Conservation (phyloP, 1,140 invertebrate species). For the Limonius californicus region DNA sequence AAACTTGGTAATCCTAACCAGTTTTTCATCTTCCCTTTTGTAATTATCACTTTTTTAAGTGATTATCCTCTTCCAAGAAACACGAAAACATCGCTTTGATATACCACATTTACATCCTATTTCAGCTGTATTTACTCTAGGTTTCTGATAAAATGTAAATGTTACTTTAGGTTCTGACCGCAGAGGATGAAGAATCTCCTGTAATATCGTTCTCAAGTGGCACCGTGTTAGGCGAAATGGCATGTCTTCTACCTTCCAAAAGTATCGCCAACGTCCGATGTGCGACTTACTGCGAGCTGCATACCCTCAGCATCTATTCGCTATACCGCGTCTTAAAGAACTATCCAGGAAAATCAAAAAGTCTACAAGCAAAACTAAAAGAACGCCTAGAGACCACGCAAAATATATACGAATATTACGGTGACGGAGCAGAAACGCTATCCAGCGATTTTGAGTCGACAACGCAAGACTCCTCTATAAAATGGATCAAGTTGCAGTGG, state of each 20-base stretch:
- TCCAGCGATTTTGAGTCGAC: background rate
- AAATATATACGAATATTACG: background rate
- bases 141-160: no score
- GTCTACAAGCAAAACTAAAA: background rate
- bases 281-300: constrained; percentile 50
- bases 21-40: no score
- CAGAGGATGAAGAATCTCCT: constrained; percentile 48
- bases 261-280: constrained; percentile 21
- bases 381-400: background rate
- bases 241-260: background rate
- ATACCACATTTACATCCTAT: no score
- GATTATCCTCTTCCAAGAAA: no score
- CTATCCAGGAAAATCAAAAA: constrained; percentile 44
- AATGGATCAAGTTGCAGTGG: background rate
- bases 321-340: constrained; percentile 48
- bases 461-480: background rate
- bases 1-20: no score
- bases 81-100: no score
- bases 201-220: constrained; percentile 51
- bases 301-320: constrained; percentile 46
- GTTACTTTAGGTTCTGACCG: constrained; percentile 10
- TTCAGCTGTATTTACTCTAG: no score
- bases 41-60: no score
- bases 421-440: background rate
- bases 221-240: constrained; percentile 49